Conservation (phyloP, 2,113 vertebrate genomes). For the Capreolus pygargus region DNA sequence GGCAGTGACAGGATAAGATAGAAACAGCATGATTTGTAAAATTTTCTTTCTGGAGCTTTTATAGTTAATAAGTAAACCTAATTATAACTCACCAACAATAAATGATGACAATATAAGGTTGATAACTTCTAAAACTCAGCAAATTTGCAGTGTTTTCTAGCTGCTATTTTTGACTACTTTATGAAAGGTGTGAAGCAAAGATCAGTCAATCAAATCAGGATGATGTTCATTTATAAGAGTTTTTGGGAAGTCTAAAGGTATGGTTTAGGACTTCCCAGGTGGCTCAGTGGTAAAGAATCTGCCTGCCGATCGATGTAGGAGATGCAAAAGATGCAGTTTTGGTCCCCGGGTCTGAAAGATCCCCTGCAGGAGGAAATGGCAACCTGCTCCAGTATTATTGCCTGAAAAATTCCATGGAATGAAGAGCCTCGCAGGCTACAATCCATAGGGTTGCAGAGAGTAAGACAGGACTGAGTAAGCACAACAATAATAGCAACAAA, state of each 20-base stretch:
- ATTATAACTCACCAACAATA: slow-evolving; percentile 34
- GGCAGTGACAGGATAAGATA: background rate
- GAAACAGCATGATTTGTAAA: slow-evolving; percentile 34
- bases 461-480: background rate
- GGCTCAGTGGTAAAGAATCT: background rate
- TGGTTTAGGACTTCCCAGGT: background rate
- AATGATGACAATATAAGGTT: background rate
- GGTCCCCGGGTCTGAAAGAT: background rate
- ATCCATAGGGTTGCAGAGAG: background rate
- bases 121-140: background rate
- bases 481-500: background rate
- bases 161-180: slow-evolving; percentile 14
- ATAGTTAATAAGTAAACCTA: slow-evolving; percentile 28
- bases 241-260: background rate
- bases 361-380: background rate
- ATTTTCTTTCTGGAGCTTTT: slow-evolving; percentile 22
- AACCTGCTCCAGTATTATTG: background rate
- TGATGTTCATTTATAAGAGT: background rate
- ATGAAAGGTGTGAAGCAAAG: slow-evolving; percentile 53
- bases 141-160: slow-evolving; percentile 18
- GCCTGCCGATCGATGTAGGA: background rate
- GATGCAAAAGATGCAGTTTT: background rate
- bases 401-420: background rate
- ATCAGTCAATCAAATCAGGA: slow-evolving; percentile 35
- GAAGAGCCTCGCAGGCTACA: background rate